Percentiles rank a stretch among this genome's conserved stretches.
Conservation (phyloP, 2,888 invertebrate genomes). For the Drosophila pullipes region DNA sequence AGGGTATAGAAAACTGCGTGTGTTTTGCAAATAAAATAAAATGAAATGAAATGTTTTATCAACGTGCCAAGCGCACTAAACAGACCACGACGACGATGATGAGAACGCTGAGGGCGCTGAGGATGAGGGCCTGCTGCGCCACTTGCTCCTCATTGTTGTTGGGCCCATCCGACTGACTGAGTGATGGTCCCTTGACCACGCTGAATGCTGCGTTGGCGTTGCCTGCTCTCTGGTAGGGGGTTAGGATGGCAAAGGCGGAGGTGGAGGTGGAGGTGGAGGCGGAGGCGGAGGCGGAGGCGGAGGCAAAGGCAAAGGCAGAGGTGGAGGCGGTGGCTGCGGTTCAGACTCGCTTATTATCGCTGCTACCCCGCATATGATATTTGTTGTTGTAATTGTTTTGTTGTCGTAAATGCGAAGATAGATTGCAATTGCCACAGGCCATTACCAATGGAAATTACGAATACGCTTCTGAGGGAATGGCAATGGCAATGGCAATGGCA, state of each 20-base stretch:
- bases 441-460: conserved; percentile 74
- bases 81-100: conserved; percentile 27
- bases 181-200: conserved; percentile 69
- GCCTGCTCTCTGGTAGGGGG: neutral
- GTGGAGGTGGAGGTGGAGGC: neutral
- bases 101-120: neutral
- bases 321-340: conserved; percentile 10
- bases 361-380: conserved; percentile 62
- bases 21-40: conserved; percentile 74
- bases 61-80: conserved; percentile 77
- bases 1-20: conserved; percentile 61
- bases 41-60: conserved; percentile 80
- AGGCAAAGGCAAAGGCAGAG: neutral
- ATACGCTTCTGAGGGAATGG: conserved; percentile 14
- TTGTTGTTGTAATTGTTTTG: conserved; percentile 81
- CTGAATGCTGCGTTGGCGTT: conserved; percentile 11
- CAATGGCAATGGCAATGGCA: neutral
- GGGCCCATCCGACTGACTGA: conserved; percentile 41
- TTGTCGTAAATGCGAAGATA: conserved; percentile 79
- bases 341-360: conserved; percentile 61
- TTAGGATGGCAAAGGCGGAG: neutral
- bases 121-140: neutral
- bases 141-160: neutral
- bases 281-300: neutral
- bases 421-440: conserved; percentile 79